Evolutionary conservation across 64 coral and sea anemone species (phyloP).

Genomic region (Dendrophyllia cribrosa): DNA sequence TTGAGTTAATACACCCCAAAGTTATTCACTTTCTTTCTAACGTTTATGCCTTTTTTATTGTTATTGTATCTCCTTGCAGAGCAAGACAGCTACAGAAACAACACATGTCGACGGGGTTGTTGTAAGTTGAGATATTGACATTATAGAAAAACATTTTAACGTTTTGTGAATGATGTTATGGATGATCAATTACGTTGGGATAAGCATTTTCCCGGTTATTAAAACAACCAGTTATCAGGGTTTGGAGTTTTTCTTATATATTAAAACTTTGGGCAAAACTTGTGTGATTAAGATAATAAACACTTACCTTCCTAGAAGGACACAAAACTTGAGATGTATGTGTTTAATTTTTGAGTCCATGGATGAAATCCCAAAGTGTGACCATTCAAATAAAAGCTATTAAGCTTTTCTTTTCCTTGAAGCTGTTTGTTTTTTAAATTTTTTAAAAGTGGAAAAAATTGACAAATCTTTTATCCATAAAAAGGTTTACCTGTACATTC

Average conservation of each 20-base stretch:
- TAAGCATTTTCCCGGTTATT: not conserved
- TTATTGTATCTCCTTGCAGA: not conserved
- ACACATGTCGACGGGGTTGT: slow-evolving; percentile 16
- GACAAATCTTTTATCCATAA: not conserved
- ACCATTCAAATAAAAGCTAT: not conserved
- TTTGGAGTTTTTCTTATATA: not conserved
- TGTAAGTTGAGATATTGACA: not conserved
- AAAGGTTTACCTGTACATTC: not conserved
- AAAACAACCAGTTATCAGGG: not conserved
- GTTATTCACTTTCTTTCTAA: not conserved
- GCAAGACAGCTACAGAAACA: slow-evolving; percentile 24
- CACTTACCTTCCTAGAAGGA: not conserved
- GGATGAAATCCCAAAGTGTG: not conserved
- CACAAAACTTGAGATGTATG: not conserved
- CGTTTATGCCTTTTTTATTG: not conserved
- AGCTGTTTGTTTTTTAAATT: not conserved
- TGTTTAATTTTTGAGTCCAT: not conserved
- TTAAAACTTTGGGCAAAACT: not conserved
- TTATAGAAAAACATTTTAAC: slow-evolving; percentile 6
- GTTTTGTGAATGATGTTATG: not conserved
- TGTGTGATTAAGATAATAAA: not conserved
- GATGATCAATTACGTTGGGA: not conserved
- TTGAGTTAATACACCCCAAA: not conserved
- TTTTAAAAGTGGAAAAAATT: not conserved
- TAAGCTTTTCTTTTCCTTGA: not conserved